Percentiles rank a stretch among this genome's conserved stretches.
Evolutionary conservation across 2,888 invertebrate species (phyloP).

Genomic region (Melitaea athalia): DNA sequence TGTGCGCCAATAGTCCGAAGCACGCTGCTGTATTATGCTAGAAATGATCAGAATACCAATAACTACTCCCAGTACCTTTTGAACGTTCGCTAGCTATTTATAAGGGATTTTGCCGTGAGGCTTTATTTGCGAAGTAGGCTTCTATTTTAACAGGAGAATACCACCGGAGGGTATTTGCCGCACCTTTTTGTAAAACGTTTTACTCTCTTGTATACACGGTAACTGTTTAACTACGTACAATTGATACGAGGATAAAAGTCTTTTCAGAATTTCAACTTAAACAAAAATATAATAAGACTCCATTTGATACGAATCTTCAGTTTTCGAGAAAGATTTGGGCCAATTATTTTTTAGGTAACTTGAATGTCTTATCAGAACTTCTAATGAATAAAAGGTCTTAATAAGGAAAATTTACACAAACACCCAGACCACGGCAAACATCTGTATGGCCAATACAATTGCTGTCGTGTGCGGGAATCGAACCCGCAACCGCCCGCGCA

Average conservation of each 20-base stretch:
- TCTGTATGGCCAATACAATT: no score
- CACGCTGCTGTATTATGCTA: background rate
- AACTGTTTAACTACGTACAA: background rate
- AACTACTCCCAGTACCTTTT: background rate
- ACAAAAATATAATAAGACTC: background rate
- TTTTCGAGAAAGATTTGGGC: no score
- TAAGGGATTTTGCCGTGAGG: constrained; percentile 1
- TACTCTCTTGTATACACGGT: background rate
- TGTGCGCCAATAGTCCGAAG: background rate
- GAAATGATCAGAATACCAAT: background rate
- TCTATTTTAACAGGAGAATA: constrained; percentile 3
- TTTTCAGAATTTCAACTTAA: background rate
- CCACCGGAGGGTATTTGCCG: constrained; percentile 7
- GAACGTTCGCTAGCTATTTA: background rate
- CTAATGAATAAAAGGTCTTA: no score
- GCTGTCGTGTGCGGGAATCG: no score
- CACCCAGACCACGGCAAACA: no score
- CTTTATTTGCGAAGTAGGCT: constrained; percentile 4
- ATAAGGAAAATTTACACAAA: no score
- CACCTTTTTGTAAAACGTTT: constrained; percentile 9
- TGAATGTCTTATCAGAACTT: no score
- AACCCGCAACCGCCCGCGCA: no score
- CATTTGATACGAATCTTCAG: no score
- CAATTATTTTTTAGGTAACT: no score
- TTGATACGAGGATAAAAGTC: background rate